Evolutionary conservation across 2,888 invertebrate species (phyloP).

Genomic region (Steromphala cineraria): DNA sequence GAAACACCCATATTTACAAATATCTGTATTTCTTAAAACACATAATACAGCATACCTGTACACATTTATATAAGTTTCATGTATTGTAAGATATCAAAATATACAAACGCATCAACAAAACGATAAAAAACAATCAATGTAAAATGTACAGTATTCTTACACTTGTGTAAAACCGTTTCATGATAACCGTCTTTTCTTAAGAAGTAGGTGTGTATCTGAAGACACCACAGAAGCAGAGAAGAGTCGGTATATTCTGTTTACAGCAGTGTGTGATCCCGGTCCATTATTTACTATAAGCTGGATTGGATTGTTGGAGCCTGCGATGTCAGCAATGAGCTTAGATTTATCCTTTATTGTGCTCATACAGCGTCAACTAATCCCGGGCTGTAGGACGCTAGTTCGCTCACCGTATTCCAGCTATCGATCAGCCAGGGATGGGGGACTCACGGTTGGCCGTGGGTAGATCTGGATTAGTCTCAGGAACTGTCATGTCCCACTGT

Average conservation of each 20-base stretch:
- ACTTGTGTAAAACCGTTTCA: too few relatives aligned
- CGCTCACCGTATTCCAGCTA: not conserved
- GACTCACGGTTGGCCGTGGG: not conserved
- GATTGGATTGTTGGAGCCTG: not conserved
- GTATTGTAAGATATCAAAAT: too few relatives aligned
- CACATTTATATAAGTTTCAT: too few relatives aligned
- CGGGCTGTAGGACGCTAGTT: not conserved
- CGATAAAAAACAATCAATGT: too few relatives aligned
- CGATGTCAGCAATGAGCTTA: conserved; percentile 9
- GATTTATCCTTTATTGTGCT: not conserved
- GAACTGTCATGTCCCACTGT: not conserved
- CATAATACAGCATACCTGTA: too few relatives aligned
- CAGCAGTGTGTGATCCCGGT: not conserved
- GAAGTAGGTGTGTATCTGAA: too few relatives aligned
- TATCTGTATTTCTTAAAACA: too few relatives aligned
- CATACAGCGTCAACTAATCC: not conserved
- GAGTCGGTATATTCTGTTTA: not conserved
- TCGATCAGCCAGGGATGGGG: not conserved
- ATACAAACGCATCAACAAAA: too few relatives aligned
- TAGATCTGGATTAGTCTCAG: not conserved
- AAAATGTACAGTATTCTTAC: too few relatives aligned
- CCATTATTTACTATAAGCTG: conserved; percentile 13
- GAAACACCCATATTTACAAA: too few relatives aligned
- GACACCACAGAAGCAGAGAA: not conserved
- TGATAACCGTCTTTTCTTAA: too few relatives aligned